Evolutionary conservation across 2,888 invertebrate species (phyloP).

Genomic region (Stenodera caucasica): DNA sequence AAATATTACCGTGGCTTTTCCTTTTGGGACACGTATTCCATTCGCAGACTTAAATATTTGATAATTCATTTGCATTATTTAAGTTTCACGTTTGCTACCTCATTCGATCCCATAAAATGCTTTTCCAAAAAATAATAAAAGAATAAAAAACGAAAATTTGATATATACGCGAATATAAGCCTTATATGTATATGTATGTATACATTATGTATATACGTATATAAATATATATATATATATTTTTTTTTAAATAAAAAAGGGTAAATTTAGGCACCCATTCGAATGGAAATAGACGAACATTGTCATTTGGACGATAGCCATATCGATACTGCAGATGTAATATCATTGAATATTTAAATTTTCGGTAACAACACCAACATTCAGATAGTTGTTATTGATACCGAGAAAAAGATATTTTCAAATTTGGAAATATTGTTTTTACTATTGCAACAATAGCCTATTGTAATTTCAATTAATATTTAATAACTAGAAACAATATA

Average conservation of each 20-base stretch:
- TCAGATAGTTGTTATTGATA: slow-evolving; percentile 4
- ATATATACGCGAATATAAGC: too few species aligned
- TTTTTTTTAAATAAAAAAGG: background rate
- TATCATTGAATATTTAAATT: slow-evolving; percentile 14
- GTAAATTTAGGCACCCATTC: background rate
- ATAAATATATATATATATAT: background rate
- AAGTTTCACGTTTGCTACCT: slow-evolving; percentile 27
- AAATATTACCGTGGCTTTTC: slow-evolving; percentile 29
- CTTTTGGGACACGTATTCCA: slow-evolving; percentile 34
- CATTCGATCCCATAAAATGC: slow-evolving; percentile 23
- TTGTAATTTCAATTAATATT: background rate
- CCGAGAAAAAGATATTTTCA: background rate
- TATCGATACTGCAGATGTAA: slow-evolving; percentile 15
- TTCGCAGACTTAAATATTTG: slow-evolving; percentile 33
- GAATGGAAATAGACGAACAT: slow-evolving; percentile 7
- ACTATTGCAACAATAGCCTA: background rate
- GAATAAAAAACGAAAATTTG: background rate
- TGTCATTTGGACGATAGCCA: slow-evolving; percentile 12
- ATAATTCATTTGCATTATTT: slow-evolving; percentile 32
- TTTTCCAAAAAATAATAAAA: background rate
- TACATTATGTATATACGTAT: too few species aligned
- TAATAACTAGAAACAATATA: background rate
- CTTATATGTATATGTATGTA: too few species aligned
- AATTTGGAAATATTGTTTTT: background rate
- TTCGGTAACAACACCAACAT: slow-evolving; percentile 8